Base-by-base conservation (phyloP, 2,113 vertebrate genomes). In the Paralichthys olivaceus region DNA sequence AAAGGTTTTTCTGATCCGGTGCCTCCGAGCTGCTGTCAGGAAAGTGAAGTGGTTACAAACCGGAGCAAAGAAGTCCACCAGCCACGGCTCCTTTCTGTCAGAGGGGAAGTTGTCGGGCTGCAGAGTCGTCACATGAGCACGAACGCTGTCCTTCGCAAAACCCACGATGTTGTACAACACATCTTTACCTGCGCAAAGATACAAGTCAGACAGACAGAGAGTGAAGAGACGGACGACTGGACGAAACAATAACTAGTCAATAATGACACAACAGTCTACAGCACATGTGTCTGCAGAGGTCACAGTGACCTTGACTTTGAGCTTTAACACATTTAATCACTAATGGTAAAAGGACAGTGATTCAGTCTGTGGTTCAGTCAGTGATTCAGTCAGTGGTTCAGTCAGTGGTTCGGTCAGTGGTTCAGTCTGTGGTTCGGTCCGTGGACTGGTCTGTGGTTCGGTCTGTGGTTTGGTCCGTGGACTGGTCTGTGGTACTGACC, bases 1-100 rank as follows among this genome's bases (percentile, higher is more conserved):
- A 37, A 40, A 9, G 7, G 7, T 2, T 7, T 34, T 34, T 34
- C 32, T 34, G 32, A 34, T 9, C 32, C 32, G 1, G 32, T 34
- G 32, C 32, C 7, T 34, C 32, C 32, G 6, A 7, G 6, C 29
- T 34, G 32, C 8, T 34, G 32, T 9, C 9, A 9, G 5, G 2
- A 51, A 17, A 51, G 26, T 9, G 32, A 34, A 55, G 53, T 2
- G 12, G 5, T 60, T 20, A 84, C 89, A 23, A 28, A 99, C 98
- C 80, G 98, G 98, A 63, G 97, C 96, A 75, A 99, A 99, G 93
- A 99, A 99, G 91, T 99, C 98, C 40, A 99, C 97, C 70, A 99
- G 95, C 98, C 98, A 99, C 0, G 98, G 96, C 66, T 98, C 97
- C 83, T 96, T 96, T 13, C 95, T 93, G 77, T 95, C 95, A n/a